These are phyloP conservation scores for Eueremaeus valkanovi DNA, from an alignment of 2,888 invertebrate genomes.

Conservation along the genomic window DNA sequence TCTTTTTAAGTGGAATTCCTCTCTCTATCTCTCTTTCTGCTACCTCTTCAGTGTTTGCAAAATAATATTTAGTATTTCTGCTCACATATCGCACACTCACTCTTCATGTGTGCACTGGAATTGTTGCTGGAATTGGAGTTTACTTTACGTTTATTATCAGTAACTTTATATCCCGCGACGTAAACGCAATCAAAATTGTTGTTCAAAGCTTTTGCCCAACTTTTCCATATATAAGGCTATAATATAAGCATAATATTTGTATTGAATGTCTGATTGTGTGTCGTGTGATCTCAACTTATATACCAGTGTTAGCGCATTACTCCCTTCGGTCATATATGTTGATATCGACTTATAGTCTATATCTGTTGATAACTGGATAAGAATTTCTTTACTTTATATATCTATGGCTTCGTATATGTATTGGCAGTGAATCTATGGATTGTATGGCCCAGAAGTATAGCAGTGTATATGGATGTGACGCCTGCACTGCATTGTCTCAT, in stretches of 20 bases:
- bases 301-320: slow-evolving; percentile 21
- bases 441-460: too few species aligned
- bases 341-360: slow-evolving; percentile 14
- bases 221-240: background rate
- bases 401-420: background rate
- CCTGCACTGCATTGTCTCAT: slow-evolving; percentile 14
- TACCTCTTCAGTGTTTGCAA: background rate
- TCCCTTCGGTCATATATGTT: slow-evolving; percentile 31
- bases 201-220: slow-evolving; percentile 23
- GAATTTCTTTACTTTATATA: background rate
- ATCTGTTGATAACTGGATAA: slow-evolving; percentile 34
- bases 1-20: slow-evolving; percentile 31
- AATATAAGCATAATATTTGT: slow-evolving; percentile 30
- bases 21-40: background rate
- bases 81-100: slow-evolving; percentile 18
- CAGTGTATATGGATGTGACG: too few species aligned
- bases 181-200: slow-evolving; percentile 10
- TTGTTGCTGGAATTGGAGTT: slow-evolving; percentile 27
- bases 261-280: slow-evolving; percentile 35
- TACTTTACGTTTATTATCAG: slow-evolving; percentile 29
- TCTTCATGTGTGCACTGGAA: background rate
- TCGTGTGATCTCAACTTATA: slow-evolving; percentile 15
- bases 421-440: background rate
- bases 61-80: slow-evolving; percentile 20
- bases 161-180: slow-evolving; percentile 18